Evolutionary conservation across 2,797 vertebrate genomes (phyloP), one percentile per base, ranked within the genome.

Genomic region (Neosilurus mollespiculum): DNA sequence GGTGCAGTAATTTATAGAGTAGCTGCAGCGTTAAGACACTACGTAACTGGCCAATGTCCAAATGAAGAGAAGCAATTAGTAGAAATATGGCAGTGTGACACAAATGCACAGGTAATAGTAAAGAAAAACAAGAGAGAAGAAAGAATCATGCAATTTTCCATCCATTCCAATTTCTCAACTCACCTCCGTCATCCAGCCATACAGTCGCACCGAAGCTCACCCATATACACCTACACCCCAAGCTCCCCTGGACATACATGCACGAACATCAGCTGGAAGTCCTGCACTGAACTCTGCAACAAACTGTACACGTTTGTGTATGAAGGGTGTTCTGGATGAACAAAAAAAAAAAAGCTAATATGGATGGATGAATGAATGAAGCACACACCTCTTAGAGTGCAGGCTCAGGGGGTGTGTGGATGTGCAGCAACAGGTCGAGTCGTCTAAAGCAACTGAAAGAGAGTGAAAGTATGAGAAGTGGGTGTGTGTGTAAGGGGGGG

Each of bases 371-470:
- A 78, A 59, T 93, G 92, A 93, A 91, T 92, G 91, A 88, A 80
- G 87, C 53, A 86, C 86, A 90, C 85, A 88, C 90, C 83, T 91
- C 69, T 69, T 81, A 75, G 90, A 88, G 24, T 53, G 79, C 67
- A 92, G 90, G 88, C 92, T 93, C 11, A 83, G 77, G 80, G 84
- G 86, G 86, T 75, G 85, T 78, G 86, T 79, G 90, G 89, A 87
- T 78, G 80, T 91, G 89, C 88, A 87, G 90, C 85, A 91, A 93
- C 92, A 92, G 93, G 93, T 92, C 87, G 90, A 80, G 59, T 2
- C 9, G n/a, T 51, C 37, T 26, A 86, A 67, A 88, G 83, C 56
- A 37, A 84, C 11, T 83, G n/a, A 83, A 70, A 24, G 22, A 84
- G 67, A 81, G 80, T 86, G 81, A 71, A 66, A 80, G n/a, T 59